A percentile compares a stretch with the other conserved stretches of the same genome.
Evolutionary conservation across 2,888 invertebrate species (phyloP).

Genomic region (Prenolepis imparis): DNA sequence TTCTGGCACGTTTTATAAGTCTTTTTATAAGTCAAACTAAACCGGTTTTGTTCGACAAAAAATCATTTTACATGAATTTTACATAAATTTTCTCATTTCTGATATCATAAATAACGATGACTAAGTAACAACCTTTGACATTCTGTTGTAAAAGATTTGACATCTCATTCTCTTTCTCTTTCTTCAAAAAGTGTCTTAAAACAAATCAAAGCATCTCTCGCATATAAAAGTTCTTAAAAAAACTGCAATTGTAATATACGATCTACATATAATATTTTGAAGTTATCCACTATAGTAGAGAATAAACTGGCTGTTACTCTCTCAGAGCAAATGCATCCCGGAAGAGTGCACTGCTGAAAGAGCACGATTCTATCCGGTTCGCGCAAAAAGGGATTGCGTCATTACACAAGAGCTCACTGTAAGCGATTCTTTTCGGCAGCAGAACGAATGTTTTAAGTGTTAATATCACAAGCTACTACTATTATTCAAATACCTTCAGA

Average conservation of each 20-base stretch:
- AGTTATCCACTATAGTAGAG: not conserved
- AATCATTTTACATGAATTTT: slow-evolving; percentile 9
- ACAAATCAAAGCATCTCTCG: not conserved
- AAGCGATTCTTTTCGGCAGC: slow-evolving; percentile 28
- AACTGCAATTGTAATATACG: not conserved
- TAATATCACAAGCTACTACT: slow-evolving; percentile 2
- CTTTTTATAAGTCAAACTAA: not conserved
- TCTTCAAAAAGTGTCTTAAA: not conserved
- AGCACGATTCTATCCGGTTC: slow-evolving; percentile 36
- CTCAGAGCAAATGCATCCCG: slow-evolving; percentile 12
- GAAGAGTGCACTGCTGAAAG: slow-evolving; percentile 36
- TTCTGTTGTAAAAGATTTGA: not conserved
- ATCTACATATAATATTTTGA: not conserved
- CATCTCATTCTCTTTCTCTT: too few species aligned
- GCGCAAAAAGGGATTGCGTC: slow-evolving; percentile 57
- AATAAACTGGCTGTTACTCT: not conserved
- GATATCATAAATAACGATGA: slow-evolving; percentile 22
- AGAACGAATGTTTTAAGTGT: slow-evolving; percentile 9
- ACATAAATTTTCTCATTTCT: slow-evolving; percentile 3
- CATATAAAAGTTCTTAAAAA: not conserved
- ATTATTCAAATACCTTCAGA: not conserved
- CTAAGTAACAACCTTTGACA: not conserved
- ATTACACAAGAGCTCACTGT: slow-evolving; percentile 57
- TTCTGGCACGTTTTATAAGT: slow-evolving; percentile 15
- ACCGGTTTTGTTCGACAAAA: slow-evolving; percentile 25